Percentiles rank a stretch among this genome's conserved stretches.
phyloP scores from a whole-genome alignment of 2,113 vertebrate species.

The Antechinus stuartii region DNA sequence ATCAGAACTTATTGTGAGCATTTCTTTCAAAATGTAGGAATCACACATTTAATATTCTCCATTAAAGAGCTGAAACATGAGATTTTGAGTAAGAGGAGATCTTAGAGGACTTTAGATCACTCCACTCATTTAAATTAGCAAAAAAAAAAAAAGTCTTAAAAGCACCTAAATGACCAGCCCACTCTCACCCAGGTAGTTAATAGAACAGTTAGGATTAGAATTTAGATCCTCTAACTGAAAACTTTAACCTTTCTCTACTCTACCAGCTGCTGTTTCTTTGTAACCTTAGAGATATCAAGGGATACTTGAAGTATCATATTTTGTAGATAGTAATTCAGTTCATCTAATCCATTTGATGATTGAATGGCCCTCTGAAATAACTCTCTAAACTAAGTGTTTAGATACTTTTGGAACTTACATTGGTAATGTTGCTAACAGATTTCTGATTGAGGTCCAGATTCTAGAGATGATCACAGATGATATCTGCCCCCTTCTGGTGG shows the following conservation, averaged over 20 bases:
- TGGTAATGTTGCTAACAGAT: neutral
- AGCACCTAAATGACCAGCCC: neutral
- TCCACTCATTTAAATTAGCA: neutral
- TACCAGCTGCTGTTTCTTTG: neutral
- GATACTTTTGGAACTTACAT: neutral
- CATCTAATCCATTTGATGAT: neutral
- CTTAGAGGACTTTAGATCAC: neutral
- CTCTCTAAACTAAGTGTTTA: neutral
- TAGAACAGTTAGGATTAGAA: neutral
- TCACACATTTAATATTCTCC: neutral
- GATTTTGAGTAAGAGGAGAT: neutral
- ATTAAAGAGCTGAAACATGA: neutral
- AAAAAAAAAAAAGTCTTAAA: neutral
- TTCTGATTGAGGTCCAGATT: neutral
- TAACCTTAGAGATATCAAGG: neutral
- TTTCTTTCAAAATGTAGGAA: neutral
- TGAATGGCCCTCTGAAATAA: neutral
- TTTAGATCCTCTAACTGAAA: neutral
- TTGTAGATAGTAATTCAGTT: neutral
- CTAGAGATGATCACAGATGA: neutral
- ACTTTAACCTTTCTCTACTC: neutral
- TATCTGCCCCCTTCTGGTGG: slow-evolving; percentile 64
- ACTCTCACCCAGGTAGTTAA: too few relatives aligned
- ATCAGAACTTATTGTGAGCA: neutral
- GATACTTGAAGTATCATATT: neutral